These are phyloP conservation scores for Ichneumon xanthorius DNA, from an alignment of 2,888 invertebrate genomes.

Conservation along the genomic window DNA sequence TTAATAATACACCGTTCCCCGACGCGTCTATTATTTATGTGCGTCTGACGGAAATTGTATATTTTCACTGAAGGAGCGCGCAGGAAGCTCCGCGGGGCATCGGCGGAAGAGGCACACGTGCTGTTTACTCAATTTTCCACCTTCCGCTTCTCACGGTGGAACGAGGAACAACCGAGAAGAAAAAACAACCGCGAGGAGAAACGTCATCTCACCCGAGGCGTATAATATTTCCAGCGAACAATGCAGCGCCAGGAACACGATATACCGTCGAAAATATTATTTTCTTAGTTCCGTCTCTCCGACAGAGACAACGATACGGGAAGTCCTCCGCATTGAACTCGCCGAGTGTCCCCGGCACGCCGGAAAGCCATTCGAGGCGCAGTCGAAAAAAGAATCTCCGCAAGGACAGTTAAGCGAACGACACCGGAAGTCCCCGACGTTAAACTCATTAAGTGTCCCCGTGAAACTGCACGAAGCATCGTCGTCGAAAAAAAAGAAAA, in stretches of 20 bases:
- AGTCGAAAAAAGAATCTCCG: neutral
- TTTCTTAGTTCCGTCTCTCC: neutral
- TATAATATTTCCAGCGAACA: neutral
- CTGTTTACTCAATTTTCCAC: conserved; percentile 22
- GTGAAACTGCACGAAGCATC: neutral
- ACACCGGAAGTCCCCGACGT: neutral
- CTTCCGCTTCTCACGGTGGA: conserved; percentile 1
- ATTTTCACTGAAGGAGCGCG: conserved; percentile 19
- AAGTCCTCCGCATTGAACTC: neutral
- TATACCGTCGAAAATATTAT: neutral
- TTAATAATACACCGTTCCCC: neutral
- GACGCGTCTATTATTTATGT: neutral
- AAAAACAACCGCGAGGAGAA: neutral
- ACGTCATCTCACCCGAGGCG: conserved; percentile 7
- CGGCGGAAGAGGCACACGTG: conserved; percentile 5
- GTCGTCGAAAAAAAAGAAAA: neutral
- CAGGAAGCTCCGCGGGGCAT: neutral
- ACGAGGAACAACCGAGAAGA: neutral
- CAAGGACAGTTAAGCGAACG: neutral
- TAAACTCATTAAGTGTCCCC: neutral
- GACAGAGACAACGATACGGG: neutral
- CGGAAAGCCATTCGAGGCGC: too few relatives aligned
- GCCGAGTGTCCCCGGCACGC: too few relatives aligned
- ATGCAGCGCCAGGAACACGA: too few relatives aligned
- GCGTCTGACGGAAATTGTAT: conserved; percentile 12